These are phyloP conservation scores for Todus mexicanus DNA, from an alignment of 2,797 vertebrate species.

Conservation along the genomic window DNA sequence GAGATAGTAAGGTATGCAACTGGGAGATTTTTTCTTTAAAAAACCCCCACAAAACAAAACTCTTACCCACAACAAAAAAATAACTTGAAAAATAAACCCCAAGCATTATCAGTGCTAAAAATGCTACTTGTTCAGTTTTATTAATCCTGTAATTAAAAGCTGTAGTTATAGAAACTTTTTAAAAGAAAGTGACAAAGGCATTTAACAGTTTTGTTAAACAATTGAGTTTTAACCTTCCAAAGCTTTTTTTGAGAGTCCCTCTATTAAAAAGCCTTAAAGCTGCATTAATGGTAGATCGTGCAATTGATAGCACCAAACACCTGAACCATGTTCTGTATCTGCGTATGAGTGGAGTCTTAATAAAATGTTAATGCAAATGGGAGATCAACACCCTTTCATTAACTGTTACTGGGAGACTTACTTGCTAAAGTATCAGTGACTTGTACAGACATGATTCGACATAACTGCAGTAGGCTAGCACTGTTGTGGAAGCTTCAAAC, in stretches of 20 bases:
- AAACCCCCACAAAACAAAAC: background rate
- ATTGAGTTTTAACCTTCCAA: background rate
- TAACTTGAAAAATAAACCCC: background rate
- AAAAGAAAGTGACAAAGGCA: background rate
- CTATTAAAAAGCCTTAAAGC: background rate
- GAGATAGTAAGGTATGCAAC: background rate
- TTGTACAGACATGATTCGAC: background rate
- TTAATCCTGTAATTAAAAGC: background rate
- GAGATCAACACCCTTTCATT: background rate
- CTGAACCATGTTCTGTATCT: background rate
- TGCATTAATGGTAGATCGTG: background rate
- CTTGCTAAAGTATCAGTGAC: background rate
- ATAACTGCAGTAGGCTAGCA: background rate
- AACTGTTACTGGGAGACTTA: background rate
- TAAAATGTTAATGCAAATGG: background rate
- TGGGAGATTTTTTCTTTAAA: background rate
- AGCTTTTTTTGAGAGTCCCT: background rate
- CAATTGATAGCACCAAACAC: background rate
- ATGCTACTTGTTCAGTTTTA: background rate
- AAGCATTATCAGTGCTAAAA: background rate
- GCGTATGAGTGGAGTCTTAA: background rate
- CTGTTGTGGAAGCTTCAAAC: background rate
- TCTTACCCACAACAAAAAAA: background rate
- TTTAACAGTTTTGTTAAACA: background rate
- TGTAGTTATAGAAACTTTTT: background rate